phyloP scores from a whole-genome alignment of 2,888 invertebrate species.

The Notodonta dromedarius region DNA sequence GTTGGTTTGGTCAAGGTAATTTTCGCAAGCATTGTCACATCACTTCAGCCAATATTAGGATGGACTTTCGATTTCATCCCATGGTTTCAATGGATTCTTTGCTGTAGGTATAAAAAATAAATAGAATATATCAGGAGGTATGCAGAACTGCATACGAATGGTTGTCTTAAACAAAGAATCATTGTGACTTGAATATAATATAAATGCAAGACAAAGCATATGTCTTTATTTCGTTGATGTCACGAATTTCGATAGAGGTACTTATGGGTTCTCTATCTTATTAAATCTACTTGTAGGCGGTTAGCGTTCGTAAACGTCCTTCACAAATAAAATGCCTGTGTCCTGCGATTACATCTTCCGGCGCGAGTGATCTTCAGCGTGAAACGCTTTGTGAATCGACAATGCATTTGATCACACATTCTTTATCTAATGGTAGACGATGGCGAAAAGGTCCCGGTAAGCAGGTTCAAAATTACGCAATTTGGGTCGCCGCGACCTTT shows the following conservation, averaged over 20 bases:
- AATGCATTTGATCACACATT: constrained; percentile 38
- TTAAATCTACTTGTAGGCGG: constrained; percentile 67
- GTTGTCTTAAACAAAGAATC: constrained; percentile 42
- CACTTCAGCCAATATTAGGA: constrained; percentile 42
- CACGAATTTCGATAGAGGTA: constrained; percentile 23
- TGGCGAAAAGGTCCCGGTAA: constrained; percentile 33
- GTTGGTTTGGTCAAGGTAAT: constrained; percentile 74
- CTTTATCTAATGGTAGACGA: constrained; percentile 35
- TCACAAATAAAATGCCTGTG: constrained; percentile 61
- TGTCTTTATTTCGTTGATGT: constrained; percentile 27
- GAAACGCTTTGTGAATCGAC: constrained; percentile 52
- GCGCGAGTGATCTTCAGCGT: constrained; percentile 53
- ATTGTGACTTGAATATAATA: constrained; percentile 35
- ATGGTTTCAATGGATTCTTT: constrained; percentile 15
- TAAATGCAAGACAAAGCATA: constrained; percentile 33
- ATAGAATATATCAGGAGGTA: not conserved
- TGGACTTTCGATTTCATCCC: constrained; percentile 40
- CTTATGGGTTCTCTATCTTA: constrained; percentile 34
- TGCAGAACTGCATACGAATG: constrained; percentile 29
- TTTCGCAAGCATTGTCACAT: constrained; percentile 72
- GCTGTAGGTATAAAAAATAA: constrained; percentile 13
- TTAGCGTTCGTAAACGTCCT: constrained; percentile 67
- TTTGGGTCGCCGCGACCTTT: constrained; percentile 47
- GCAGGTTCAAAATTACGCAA: constrained; percentile 48
- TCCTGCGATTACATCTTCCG: constrained; percentile 65